Evolutionary conservation across 92 coral and sea anemone genomes (phyloP).

Genomic region (Zoanthus solanderi): DNA sequence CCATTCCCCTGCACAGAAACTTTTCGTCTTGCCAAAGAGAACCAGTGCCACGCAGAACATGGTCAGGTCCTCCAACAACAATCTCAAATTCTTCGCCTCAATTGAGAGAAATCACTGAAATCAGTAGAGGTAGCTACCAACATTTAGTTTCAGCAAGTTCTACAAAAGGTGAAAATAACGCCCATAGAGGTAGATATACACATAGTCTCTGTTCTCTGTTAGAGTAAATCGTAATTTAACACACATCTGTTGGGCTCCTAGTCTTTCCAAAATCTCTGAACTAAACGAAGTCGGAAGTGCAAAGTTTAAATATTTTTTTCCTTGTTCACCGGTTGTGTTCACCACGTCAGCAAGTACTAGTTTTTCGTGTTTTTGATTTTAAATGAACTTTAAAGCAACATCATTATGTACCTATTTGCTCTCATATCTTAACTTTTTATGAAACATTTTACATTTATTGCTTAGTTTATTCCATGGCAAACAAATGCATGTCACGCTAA

Average conservation of each 20-base stretch:
- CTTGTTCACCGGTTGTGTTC: too few species aligned
- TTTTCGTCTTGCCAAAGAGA: slow-evolving; percentile 40
- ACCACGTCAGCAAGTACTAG: not conserved
- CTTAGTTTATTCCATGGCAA: not conserved
- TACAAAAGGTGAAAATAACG: slow-evolving; percentile 5
- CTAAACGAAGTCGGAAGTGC: not conserved
- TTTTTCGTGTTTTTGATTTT: not conserved
- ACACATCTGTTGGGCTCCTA: not conserved
- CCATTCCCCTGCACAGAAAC: not conserved
- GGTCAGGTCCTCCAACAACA: slow-evolving; percentile 25
- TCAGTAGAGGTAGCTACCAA: slow-evolving; percentile 31
- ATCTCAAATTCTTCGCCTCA: slow-evolving; percentile 19
- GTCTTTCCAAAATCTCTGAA: not conserved
- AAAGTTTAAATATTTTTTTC: not conserved
- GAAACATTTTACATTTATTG: not conserved
- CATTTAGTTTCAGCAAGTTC: slow-evolving; percentile 25
- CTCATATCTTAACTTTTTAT: not conserved
- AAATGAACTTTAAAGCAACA: not conserved
- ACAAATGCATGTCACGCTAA: not conserved
- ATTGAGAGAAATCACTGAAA: slow-evolving; percentile 34
- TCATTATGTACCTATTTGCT: not conserved
- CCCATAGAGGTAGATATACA: slow-evolving; percentile 20
- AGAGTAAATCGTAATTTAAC: not conserved
- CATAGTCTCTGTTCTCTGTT: not conserved
- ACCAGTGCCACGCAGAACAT: slow-evolving; percentile 6